These are phyloP conservation scores for Heterohyrax brucei DNA, from an alignment of 2,797 vertebrate species.

Conservation along the genomic window DNA sequence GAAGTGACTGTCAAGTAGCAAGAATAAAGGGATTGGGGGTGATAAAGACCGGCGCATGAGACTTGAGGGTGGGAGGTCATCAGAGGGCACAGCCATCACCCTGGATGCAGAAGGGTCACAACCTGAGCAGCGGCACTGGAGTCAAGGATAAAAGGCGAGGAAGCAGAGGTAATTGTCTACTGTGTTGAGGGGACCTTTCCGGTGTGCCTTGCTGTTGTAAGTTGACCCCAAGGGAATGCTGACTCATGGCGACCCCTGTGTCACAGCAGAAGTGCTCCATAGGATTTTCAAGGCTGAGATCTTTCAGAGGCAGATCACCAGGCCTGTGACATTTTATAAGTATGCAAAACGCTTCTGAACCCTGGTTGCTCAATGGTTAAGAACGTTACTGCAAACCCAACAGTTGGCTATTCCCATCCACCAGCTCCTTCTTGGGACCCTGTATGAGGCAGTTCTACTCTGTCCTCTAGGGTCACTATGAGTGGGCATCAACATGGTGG, in stretches of 20 bases:
- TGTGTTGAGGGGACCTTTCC: constrained; percentile 86
- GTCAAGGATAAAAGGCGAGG: constrained; percentile 85
- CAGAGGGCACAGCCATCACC: constrained; percentile 68
- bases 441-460: no score
- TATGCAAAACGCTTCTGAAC: background rate
- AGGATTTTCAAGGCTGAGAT: no score
- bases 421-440: no score
- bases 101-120: constrained; percentile 73
- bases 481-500: no score
- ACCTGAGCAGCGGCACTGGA: constrained; percentile 81
- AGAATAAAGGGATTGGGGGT: constrained; percentile 50
- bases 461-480: no score
- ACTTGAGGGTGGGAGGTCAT: constrained; percentile 44
- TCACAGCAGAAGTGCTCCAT: background rate
- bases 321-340: constrained; percentile 38
- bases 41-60: background rate
- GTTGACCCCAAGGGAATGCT: background rate
- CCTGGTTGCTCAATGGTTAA: no score
- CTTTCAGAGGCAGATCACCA: background rate
- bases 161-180: constrained; percentile 87
- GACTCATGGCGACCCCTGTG: background rate
- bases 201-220: constrained; percentile 70
- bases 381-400: no score
- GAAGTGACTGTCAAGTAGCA: constrained; percentile 14
- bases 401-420: no score